Conservation (phyloP, 2,888 invertebrate genomes). For the Tenthredo notha region DNA sequence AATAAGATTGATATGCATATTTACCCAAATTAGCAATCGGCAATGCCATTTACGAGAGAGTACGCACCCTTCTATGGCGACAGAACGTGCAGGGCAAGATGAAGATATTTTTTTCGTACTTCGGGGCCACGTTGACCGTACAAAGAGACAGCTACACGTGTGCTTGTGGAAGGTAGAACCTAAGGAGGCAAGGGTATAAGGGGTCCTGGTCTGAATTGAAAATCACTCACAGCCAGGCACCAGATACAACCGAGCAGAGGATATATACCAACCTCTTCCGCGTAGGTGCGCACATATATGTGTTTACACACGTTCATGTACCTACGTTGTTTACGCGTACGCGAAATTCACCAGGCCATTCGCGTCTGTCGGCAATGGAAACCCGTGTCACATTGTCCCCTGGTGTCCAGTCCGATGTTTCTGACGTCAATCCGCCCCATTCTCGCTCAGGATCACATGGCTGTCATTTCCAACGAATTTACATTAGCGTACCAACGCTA, state of each 20-base stretch:
- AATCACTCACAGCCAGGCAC: conserved; percentile 53
- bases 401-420: conserved; percentile 17
- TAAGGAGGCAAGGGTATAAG: conserved; percentile 17
- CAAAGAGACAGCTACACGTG: conserved; percentile 54
- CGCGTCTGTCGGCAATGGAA: conserved; percentile 32
- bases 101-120: conserved; percentile 54
- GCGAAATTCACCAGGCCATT: conserved; percentile 37
- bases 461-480: conserved; percentile 36
- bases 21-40: background rate
- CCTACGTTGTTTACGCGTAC: conserved; percentile 45
- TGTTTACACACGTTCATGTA: conserved; percentile 20
- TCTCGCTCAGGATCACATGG: background rate
- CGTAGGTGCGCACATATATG: conserved; percentile 27
- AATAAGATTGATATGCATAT: background rate
- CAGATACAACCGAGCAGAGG: conserved; percentile 18
- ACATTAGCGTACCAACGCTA: background rate
- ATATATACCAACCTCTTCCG: conserved; percentile 46
- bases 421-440: conserved; percentile 30
- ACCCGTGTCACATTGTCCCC: conserved; percentile 43
- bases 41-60: background rate
- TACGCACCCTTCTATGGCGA: conserved; percentile 5
- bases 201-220: conserved; percentile 53
- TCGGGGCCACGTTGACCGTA: conserved; percentile 48
- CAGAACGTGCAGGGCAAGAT: conserved; percentile 23
- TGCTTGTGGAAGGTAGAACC: conserved; percentile 39